Evolutionary conservation across 2,888 invertebrate species (phyloP).

Genomic region (Hyposoter didymator): DNA sequence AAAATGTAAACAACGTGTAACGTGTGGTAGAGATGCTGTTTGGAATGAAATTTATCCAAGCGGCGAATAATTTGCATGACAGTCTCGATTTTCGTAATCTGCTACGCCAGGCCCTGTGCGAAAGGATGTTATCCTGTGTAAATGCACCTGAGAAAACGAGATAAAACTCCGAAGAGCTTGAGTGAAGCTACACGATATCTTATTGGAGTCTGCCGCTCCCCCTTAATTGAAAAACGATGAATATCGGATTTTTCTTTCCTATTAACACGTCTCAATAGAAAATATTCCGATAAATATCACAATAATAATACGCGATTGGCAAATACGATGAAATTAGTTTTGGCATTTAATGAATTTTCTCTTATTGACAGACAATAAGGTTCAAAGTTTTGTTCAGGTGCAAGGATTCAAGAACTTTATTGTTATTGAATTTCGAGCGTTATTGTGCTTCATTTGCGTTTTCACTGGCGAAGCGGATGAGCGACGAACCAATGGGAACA

Average conservation of each 20-base stretch:
- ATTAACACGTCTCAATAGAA: not conserved
- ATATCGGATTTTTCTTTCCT: not conserved
- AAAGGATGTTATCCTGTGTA: constrained; percentile 10
- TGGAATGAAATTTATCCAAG: constrained; percentile 52
- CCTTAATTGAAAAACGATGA: not conserved
- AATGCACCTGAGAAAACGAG: constrained; percentile 44
- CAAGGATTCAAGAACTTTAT: not conserved
- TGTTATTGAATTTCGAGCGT: not conserved
- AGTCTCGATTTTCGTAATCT: constrained; percentile 51
- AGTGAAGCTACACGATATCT: constrained; percentile 29
- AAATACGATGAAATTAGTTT: not conserved
- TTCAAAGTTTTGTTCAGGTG: not conserved
- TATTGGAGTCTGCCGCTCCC: constrained; percentile 29
- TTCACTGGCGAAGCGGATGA: too few species aligned
- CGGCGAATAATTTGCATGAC: constrained; percentile 40
- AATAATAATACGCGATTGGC: not conserved
- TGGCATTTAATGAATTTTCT: not conserved
- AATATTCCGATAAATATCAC: not conserved
- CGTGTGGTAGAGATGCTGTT: constrained; percentile 26
- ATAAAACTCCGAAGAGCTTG: not conserved
- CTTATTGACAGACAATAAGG: not conserved
- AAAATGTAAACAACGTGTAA: not conserved
- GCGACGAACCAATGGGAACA: too few species aligned
- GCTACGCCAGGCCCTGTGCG: not conserved
- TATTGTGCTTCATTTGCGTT: too few species aligned